phyloP scores from a whole-genome alignment of 2,797 vertebrate species.

The Macroramphosus scolopax region DNA sequence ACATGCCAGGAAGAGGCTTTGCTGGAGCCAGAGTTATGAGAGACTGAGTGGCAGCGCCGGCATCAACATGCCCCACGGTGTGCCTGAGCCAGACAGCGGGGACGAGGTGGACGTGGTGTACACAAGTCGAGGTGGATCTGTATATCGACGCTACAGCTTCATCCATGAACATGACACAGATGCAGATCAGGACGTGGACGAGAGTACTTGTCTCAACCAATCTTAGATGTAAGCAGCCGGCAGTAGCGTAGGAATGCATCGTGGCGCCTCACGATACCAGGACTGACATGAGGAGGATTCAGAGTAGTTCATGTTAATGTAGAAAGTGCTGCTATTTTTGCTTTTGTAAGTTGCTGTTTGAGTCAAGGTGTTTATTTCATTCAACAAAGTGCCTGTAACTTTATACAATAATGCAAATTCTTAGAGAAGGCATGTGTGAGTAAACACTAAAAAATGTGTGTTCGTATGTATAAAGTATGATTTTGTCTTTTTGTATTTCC shows the following conservation, averaged over 20 bases:
- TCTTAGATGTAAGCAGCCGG: too few species aligned
- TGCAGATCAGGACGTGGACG: constrained; percentile 56
- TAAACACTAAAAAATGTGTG: constrained; percentile 10
- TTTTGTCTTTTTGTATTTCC: constrained; percentile 16
- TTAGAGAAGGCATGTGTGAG: constrained; percentile 28
- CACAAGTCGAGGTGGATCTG: constrained; percentile 74
- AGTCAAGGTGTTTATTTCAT: constrained; percentile 23
- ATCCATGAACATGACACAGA: constrained; percentile 71
- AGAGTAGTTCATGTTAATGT: constrained; percentile 19
- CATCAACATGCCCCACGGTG: constrained; percentile 72
- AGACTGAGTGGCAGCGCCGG: constrained; percentile 71
- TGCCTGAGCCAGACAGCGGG: constrained; percentile 71
- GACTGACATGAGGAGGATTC: constrained; percentile 4
- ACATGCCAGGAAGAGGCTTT: constrained; percentile 72
- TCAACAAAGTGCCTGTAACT: constrained; percentile 54
- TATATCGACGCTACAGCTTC: constrained; percentile 72
- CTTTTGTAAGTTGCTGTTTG: constrained; percentile 1
- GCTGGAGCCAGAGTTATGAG: constrained; percentile 82
- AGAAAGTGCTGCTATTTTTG: background rate
- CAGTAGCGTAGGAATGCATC: constrained; percentile 8
- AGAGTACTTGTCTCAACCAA: constrained; percentile 59
- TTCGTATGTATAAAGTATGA: constrained; percentile 14
- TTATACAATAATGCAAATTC: constrained; percentile 21
- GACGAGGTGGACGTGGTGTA: constrained; percentile 84
- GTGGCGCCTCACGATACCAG: constrained; percentile 4